phyloP scores from a whole-genome alignment of 1,140 invertebrate genomes.

The Psilanteris sp. region DNA sequence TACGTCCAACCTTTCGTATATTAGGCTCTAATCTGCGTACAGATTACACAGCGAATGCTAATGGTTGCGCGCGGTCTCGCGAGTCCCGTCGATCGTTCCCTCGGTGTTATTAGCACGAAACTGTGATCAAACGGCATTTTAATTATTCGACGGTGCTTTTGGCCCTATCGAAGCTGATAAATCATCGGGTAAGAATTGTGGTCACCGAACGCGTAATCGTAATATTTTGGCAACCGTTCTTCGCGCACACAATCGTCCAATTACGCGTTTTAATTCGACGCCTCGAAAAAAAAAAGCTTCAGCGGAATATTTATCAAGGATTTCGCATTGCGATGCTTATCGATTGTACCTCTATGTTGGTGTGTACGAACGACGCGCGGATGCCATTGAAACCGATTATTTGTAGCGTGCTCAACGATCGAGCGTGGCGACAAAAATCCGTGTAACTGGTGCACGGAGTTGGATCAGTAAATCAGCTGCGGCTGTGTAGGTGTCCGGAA shows the following conservation, averaged over 20 bases:
- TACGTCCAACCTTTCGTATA: constrained; percentile 28
- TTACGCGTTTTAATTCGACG: neutral
- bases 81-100: too few relatives aligned
- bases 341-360: constrained; percentile 16
- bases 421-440: constrained; percentile 22
- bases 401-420: constrained; percentile 40
- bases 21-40: too few relatives aligned
- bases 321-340: constrained; percentile 19
- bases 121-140: too few relatives aligned
- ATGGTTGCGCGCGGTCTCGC: too few relatives aligned
- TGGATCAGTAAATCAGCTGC: constrained; percentile 35
- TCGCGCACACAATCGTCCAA: too few relatives aligned
- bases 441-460: constrained; percentile 46
- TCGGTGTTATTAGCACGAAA: too few relatives aligned
- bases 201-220: too few relatives aligned
- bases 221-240: too few relatives aligned
- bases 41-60: too few relatives aligned
- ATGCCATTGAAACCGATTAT: constrained; percentile 16
- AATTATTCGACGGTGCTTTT: too few relatives aligned
- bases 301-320: constrained; percentile 19
- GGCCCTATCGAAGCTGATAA: too few relatives aligned
- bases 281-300: neutral
- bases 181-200: too few relatives aligned
- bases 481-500: constrained; percentile 31
- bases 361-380: constrained; percentile 16